Evolutionary conservation across 2,113 vertebrate genomes (phyloP), one percentile per base, ranked within the genome.

Genomic region (Brachirus orientalis): DNA sequence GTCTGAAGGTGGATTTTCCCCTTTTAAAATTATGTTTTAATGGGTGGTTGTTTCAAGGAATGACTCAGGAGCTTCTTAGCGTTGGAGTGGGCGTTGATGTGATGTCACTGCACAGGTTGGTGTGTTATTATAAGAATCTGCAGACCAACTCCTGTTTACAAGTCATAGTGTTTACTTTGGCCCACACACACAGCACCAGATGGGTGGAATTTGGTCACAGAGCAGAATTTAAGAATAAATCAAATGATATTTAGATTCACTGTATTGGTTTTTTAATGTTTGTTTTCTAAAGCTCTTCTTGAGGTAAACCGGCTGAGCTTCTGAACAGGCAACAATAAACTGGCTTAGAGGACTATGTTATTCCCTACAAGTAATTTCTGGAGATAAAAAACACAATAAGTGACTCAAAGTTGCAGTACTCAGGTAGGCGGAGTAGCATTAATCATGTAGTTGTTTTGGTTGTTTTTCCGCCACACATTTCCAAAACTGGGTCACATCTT

Each of bases 401-500:
- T 5, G 1, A 35, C 50, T 61, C 37, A 7, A 13, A 63, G 77
- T 69, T 37, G 22, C 70, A 57, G 28, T 8, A n/a, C 16, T 22
- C 60, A 63, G 61, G 72, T 44, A 47, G 76, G 80, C 66, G 35
- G 69, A 73, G 35, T 53, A 36, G 64, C 80, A 87, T 87, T 86
- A 86, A 89, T 90, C 85, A 82, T 82, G 82, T 66, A 77, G 73
- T 64, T 77, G 65, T 75, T 87, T 86, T 76, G 69, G 79, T 85
- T 62, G 60, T 77, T 82, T 64, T 84, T 69, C 67, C 63, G 76
- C 83, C 66, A 69, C 45, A 22, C 60, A 45, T 72, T 65, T 72
- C 41, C 56, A 69, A 64, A 88, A 82, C 63, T 87, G 76, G 88
- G 88, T 88, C 86, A 87, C 58, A 16, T 54, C 64, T 35, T 51